Percentiles rank a stretch among this genome's conserved stretches.
Evolutionary conservation across 2,888 invertebrate species (phyloP).

Genomic region (Heteromyza rotundicornis): DNA sequence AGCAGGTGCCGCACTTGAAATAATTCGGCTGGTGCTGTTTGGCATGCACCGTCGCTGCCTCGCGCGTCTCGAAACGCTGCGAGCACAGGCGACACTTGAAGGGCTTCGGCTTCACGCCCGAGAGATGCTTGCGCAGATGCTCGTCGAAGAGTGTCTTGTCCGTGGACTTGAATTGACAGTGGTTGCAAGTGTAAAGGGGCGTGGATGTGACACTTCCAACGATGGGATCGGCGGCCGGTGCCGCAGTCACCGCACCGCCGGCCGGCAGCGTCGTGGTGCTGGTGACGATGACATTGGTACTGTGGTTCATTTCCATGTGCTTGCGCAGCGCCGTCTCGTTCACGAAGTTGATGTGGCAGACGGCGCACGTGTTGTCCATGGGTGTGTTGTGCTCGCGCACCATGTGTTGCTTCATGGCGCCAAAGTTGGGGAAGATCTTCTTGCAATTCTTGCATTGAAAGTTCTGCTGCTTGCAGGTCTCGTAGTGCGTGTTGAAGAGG

Average conservation of each 20-base stretch:
- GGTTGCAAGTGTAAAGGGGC: conserved; percentile 57
- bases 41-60: conserved; percentile 61
- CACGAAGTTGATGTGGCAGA: conserved; percentile 60
- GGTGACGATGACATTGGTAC: conserved; percentile 58
- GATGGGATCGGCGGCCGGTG: conserved; percentile 35
- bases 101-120: conserved; percentile 58
- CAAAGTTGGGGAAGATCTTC: conserved; percentile 58
- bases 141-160: conserved; percentile 61
- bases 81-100: conserved; percentile 63
- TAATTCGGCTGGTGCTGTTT: conserved; percentile 62
- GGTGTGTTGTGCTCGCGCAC: conserved; percentile 59
- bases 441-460: conserved; percentile 63
- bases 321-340: conserved; percentile 60
- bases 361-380: conserved; percentile 58
- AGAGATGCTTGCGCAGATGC: conserved; percentile 59
- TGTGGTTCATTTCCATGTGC: conserved; percentile 62
- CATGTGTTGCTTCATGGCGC: conserved; percentile 61
- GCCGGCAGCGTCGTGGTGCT: conserved; percentile 56
- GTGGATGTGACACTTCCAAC: conserved; percentile 29
- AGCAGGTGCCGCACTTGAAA: conserved; percentile 62
- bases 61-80: conserved; percentile 61
- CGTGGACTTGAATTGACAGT: conserved; percentile 61
- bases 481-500: conserved; percentile 61
- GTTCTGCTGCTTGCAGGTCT: conserved; percentile 61
- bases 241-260: conserved; percentile 46